Base-by-base conservation (phyloP, 2,797 vertebrate genomes). In the Poecilia velifera region DNA sequence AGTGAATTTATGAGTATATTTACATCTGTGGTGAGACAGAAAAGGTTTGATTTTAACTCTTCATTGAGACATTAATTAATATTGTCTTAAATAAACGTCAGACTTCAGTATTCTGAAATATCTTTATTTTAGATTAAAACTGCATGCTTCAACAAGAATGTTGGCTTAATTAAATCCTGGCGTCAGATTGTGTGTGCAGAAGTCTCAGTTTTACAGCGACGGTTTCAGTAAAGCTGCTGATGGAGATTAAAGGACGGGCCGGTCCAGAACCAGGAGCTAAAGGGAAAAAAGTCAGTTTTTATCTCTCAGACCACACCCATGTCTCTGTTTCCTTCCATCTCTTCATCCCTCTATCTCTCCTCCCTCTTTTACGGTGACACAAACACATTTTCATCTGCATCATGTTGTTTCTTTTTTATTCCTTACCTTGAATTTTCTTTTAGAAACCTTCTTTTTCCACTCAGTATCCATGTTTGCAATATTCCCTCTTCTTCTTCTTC, bases 291-390 rank as follows among this genome's bases (percentile, higher is more conserved):
- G 76, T 14, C 46, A 6, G 36, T 31, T 4, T 3, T 76, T 71
- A 66, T 68, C 64, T 76, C 39, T 0, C 1, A 81, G 79, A 82
- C 83, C 85, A 81, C 86, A 73, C 81, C 89, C 83, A 82, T 73
- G 10, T 1, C 1, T 18, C 34, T 31, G 12, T 43, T 6, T 68
- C 12, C 46, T 55, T 81, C 39, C 41, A 28, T 49, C 28, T 31
- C 34, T 22, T 66, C 71, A n/a, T 80, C 73, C 3, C 34, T 80
- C 73, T 76, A 78, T 81, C 77, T 75, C 82, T 78, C 82, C 82
- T 71, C 71, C 77, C 76, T 82, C 45, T 49, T 59, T 55, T 36
- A 36, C 45, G 62, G n/a, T 41, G 2, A 45, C 55, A 4, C 76
- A 41, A n/a, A 28, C 28, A 59, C 12, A 59, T 51, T 68, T 71